Percentiles rank a stretch among this genome's conserved stretches.
Evolutionary conservation across 2,113 vertebrate species (phyloP).

Genomic region (Zapus hudsonius): DNA sequence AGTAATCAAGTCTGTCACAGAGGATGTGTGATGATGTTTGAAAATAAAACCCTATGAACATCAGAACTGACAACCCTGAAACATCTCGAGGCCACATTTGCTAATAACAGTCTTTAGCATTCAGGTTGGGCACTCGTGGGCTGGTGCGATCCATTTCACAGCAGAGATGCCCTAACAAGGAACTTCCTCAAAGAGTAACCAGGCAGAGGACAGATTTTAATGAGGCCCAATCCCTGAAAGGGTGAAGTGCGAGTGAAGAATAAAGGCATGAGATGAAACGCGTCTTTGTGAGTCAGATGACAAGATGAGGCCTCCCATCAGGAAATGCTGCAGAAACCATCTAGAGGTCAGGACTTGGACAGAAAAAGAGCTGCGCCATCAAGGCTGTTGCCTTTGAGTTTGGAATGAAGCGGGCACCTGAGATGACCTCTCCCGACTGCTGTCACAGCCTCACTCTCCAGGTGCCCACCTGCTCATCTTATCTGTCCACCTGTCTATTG

Average conservation of each 20-base stretch:
- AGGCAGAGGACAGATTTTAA: slow-evolving; percentile 64
- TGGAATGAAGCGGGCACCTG: slow-evolving; percentile 16
- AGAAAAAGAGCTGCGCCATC: slow-evolving; percentile 18
- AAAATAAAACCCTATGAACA: slow-evolving; percentile 86
- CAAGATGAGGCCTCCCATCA: slow-evolving; percentile 26
- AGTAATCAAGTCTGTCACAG: slow-evolving; percentile 84
- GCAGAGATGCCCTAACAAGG: slow-evolving; percentile 73
- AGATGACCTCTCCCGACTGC: background rate
- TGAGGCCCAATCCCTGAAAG: slow-evolving; percentile 68
- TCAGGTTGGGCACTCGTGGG: slow-evolving; percentile 73
- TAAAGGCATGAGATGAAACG: slow-evolving; percentile 55
- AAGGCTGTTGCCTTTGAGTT: slow-evolving; percentile 5
- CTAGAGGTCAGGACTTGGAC: slow-evolving; percentile 11
- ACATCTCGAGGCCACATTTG: slow-evolving; percentile 83
- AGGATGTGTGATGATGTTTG: slow-evolving; percentile 85
- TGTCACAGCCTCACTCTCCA: background rate
- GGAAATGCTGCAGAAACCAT: slow-evolving; percentile 15
- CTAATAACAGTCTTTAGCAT: slow-evolving; percentile 83
- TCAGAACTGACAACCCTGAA: slow-evolving; percentile 85
- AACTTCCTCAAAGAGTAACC: slow-evolving; percentile 75
- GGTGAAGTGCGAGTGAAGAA: slow-evolving; percentile 61
- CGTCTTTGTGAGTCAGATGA: background rate
- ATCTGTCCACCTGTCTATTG: background rate
- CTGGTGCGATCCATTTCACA: slow-evolving; percentile 63
- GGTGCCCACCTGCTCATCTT: background rate